Conservation (phyloP, 1,140 invertebrate genomes). For the Caenorhabditis inopinata region DNA sequence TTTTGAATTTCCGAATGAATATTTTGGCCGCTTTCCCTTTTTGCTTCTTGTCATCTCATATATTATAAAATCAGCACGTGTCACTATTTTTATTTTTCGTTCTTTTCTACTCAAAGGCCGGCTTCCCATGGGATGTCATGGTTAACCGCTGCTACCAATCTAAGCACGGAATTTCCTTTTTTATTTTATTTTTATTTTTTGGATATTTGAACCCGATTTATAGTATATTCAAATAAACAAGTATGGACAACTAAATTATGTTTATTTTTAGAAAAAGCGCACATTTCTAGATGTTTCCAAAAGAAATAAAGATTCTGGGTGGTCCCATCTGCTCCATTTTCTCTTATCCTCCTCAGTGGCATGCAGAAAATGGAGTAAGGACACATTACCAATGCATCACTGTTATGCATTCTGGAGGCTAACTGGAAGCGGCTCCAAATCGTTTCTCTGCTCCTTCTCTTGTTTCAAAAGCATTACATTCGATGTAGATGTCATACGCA, state of each 20-base stretch:
- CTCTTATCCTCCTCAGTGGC: neutral
- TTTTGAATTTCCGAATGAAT: no score
- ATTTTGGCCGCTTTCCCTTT: no score
- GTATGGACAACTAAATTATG: no score
- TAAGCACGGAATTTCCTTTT: no score
- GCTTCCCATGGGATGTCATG: neutral
- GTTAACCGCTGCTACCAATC: neutral
- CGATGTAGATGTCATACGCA: neutral
- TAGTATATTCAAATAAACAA: no score
- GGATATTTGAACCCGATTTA: no score
- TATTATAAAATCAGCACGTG: conserved; percentile 12
- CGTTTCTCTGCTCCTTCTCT: neutral
- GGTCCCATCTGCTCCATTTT: conserved; percentile 5
- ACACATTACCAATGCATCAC: conserved; percentile 5
- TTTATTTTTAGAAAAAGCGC: no score
- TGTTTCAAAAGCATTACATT: conserved; percentile 21
- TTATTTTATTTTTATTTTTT: no score
- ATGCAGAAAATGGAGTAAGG: neutral
- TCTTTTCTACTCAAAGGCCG: neutral
- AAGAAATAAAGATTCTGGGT: neutral
- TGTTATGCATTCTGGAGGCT: conserved; percentile 2
- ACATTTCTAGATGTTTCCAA: no score
- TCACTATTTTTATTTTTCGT: neutral
- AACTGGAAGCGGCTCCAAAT: no score
- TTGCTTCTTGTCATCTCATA: neutral